A percentile compares a stretch with the other conserved stretches of the same genome.
Conservation (phyloP, 1,140 invertebrate species). For the Steinernema feltiae region DNA sequence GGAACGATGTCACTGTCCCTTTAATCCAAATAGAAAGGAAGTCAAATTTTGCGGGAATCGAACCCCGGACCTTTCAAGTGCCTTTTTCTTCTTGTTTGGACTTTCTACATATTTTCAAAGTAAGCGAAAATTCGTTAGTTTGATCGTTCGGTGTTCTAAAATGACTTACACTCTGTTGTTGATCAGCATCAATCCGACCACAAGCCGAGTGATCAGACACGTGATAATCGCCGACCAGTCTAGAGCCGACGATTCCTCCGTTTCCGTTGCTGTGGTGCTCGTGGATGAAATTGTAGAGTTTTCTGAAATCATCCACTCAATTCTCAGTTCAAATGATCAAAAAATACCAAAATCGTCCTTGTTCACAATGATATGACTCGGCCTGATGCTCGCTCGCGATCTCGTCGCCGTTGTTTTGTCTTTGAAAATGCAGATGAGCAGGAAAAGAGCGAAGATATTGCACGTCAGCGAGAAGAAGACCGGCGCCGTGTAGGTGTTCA, state of each 20-base stretch:
- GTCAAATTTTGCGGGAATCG: no score
- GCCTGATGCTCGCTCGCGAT: constrained; percentile 5
- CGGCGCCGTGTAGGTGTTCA: constrained; percentile 35
- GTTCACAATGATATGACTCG: constrained; percentile 4
- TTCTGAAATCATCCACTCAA: constrained; percentile 7
- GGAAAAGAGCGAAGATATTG: constrained; percentile 20
- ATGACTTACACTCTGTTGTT: constrained; percentile 38
- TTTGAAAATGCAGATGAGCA: constrained; percentile 29
- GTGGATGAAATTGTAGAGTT: background rate
- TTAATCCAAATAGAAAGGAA: no score
- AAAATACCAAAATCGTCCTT: constrained; percentile 22
- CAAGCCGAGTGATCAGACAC: constrained; percentile 35
- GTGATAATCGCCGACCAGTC: constrained; percentile 41
- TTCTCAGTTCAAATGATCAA: background rate
- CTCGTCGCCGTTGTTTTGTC: constrained; percentile 15
- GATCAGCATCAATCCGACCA: constrained; percentile 31
- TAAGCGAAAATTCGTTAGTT: no score
- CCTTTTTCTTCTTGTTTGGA: no score
- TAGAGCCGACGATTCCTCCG: constrained; percentile 15
- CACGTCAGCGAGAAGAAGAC: constrained; percentile 22
- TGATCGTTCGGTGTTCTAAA: no score
- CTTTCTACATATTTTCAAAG: no score
- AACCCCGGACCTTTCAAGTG: no score
- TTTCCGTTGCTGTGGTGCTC: background rate
- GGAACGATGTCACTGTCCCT: no score